phyloP scores from a whole-genome alignment of 2,113 vertebrate species.

The Motacilla alba region DNA sequence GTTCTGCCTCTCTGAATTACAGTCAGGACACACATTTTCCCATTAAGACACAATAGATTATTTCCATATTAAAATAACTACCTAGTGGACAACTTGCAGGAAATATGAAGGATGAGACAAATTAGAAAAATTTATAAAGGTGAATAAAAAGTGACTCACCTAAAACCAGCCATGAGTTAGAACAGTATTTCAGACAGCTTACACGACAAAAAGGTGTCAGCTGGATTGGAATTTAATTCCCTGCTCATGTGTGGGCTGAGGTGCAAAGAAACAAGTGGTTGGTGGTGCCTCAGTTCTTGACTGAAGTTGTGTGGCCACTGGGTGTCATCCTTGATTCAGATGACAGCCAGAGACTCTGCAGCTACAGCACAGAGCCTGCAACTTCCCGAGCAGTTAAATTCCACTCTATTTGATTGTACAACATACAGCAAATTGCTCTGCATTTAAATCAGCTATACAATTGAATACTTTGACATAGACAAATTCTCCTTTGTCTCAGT shows the following conservation, averaged over 20 bases:
- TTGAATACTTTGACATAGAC: constrained; percentile 59
- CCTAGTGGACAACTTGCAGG: neutral
- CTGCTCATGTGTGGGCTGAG: neutral
- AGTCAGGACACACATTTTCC: neutral
- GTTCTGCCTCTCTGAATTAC: neutral
- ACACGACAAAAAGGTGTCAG: neutral
- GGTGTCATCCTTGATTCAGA: constrained; percentile 75
- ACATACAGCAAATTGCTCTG: constrained; percentile 61
- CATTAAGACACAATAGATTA: neutral
- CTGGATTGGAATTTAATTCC: neutral
- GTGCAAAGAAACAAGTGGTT: neutral
- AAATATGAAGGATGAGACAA: neutral
- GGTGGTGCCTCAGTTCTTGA: neutral
- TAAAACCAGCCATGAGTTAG: neutral
- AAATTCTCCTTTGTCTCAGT: constrained; percentile 62
- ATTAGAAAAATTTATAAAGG: neutral
- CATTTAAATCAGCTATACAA: constrained; percentile 65
- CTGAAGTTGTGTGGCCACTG: constrained; percentile 65
- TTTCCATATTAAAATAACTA: constrained; percentile 2
- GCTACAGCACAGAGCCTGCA: neutral
- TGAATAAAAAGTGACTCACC: neutral
- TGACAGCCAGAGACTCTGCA: neutral
- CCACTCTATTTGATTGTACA: constrained; percentile 60
- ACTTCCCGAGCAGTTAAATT: constrained; percentile 43
- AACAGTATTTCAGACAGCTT: neutral